phyloP scores from a whole-genome alignment of 1,140 invertebrate species.

The Drosophila bipectinata region DNA sequence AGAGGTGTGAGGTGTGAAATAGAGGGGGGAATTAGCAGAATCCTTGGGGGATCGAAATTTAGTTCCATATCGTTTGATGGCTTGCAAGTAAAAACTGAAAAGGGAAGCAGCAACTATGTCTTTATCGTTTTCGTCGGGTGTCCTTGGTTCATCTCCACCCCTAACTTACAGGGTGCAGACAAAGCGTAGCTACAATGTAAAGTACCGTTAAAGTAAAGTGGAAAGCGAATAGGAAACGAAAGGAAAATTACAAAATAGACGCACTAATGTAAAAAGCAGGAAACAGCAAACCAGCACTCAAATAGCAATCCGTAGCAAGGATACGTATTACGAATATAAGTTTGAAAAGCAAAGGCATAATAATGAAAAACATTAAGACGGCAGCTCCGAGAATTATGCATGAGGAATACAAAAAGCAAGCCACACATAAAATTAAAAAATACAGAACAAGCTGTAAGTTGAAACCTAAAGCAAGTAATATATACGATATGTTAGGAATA shows the following conservation, averaged over 20 bases:
- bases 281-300: slow-evolving; percentile 38
- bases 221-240: slow-evolving; percentile 33
- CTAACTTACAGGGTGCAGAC: slow-evolving; percentile 47
- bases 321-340: slow-evolving; percentile 24
- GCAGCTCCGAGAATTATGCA: slow-evolving; percentile 56
- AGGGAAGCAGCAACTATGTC: slow-evolving; percentile 34
- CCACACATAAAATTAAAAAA: slow-evolving; percentile 50
- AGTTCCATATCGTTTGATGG: slow-evolving; percentile 25
- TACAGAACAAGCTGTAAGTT: slow-evolving; percentile 22
- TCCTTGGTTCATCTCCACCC: slow-evolving; percentile 46
- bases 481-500: slow-evolving; percentile 54
- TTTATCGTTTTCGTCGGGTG: slow-evolving; percentile 50
- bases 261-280: slow-evolving; percentile 53
- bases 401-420: slow-evolving; percentile 57
- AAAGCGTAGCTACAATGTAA: slow-evolving; percentile 80
- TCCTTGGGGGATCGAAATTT: slow-evolving; percentile 22
- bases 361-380: slow-evolving; percentile 19
- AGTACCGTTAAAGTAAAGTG: slow-evolving; percentile 64
- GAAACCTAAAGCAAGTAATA: slow-evolving; percentile 44
- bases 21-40: slow-evolving; percentile 32
- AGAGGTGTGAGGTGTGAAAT: too few species aligned
- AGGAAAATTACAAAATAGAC: slow-evolving; percentile 60
- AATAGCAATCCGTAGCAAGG: slow-evolving; percentile 52
- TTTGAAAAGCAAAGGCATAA: slow-evolving; percentile 20
- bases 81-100: slow-evolving; percentile 3